Evolutionary conservation across 2,113 vertebrate species (phyloP).

Genomic region (Hippocampus zosterae): DNA sequence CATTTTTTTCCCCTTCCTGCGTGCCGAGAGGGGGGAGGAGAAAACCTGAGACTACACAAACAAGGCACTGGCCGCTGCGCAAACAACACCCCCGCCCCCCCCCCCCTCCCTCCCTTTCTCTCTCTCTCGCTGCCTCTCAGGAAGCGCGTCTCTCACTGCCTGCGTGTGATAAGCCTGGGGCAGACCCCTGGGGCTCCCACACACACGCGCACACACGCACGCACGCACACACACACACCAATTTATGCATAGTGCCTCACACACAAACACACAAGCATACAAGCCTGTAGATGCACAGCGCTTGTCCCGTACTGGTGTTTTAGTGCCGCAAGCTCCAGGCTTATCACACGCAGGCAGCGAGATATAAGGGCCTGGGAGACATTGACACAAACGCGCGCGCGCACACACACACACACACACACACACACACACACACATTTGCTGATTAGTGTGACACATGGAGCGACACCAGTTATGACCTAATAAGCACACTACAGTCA

Average conservation of each 20-base stretch:
- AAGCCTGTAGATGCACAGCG: conserved; percentile 51
- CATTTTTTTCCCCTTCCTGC: conserved; percentile 53
- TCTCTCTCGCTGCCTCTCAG: conserved; percentile 51
- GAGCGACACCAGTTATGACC: conserved; percentile 47
- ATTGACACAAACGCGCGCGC: conserved; percentile 25
- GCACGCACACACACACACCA: conserved; percentile 21
- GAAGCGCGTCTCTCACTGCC: conserved; percentile 73
- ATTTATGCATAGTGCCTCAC: conserved; percentile 35
- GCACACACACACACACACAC: conserved; percentile 31
- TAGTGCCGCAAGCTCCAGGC: conserved; percentile 63
- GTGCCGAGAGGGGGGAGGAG: conserved; percentile 47
- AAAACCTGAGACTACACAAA: conserved; percentile 73
- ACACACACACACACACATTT: conserved; percentile 22
- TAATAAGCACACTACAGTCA: conserved; percentile 49
- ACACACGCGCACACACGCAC: conserved; percentile 43
- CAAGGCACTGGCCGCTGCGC: conserved; percentile 69
- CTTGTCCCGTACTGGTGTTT: conserved; percentile 67
- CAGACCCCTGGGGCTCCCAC: conserved; percentile 65
- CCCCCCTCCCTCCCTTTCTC: conserved; percentile 1
- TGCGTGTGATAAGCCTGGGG: conserved; percentile 74
- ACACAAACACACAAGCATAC: conserved; percentile 40
- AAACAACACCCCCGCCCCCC: conserved; percentile 60
- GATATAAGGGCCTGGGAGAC: conserved; percentile 63
- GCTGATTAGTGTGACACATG: conserved; percentile 13
- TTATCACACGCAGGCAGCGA: conserved; percentile 68